Evolutionary conservation across 2,113 vertebrate genomes (phyloP).

Genomic region (Aleadryas rufinucha): DNA sequence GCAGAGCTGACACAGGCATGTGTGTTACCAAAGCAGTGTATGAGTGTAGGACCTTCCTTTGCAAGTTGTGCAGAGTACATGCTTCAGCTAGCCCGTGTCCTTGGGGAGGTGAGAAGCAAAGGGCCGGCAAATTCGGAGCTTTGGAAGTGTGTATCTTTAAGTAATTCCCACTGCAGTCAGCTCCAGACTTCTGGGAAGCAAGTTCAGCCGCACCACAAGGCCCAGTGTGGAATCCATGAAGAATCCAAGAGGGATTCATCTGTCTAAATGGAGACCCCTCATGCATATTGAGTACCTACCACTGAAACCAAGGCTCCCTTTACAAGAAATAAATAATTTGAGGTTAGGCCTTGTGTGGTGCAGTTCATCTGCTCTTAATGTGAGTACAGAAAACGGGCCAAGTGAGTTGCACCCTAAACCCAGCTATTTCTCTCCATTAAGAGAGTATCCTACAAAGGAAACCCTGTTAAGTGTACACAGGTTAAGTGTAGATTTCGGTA

Average conservation of each 20-base stretch:
- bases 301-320: neutral
- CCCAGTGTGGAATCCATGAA: neutral
- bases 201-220: neutral
- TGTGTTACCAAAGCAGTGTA: neutral
- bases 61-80: neutral
- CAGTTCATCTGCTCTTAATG: neutral
- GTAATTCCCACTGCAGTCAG: neutral
- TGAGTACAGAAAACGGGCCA: neutral
- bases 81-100: neutral
- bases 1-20: neutral
- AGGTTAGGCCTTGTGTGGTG: neutral
- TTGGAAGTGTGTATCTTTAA: neutral
- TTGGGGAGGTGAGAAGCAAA: neutral
- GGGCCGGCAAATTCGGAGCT: neutral
- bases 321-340: neutral
- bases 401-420: neutral
- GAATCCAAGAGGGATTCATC: neutral
- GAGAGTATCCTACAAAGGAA: neutral
- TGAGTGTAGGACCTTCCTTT: neutral
- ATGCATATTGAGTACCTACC: neutral
- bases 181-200: neutral
- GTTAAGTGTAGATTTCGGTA: neutral
- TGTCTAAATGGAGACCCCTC: neutral
- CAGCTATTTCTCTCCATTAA: neutral
- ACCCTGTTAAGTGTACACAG: no score